These are phyloP conservation scores for Thereva unica DNA, from an alignment of 2,888 invertebrate genomes.

Conservation along the genomic window DNA sequence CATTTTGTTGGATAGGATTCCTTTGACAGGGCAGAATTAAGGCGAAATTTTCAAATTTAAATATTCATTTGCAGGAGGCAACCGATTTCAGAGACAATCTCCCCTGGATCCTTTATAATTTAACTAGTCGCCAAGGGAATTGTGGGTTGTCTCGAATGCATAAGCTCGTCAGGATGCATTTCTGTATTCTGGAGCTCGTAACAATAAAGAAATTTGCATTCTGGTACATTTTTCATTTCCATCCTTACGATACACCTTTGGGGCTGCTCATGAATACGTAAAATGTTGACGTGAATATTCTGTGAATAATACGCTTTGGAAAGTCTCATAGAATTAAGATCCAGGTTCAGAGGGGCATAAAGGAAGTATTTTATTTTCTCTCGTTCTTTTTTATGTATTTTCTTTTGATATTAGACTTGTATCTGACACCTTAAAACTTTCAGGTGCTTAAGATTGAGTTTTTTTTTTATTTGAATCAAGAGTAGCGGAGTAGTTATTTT, in stretches of 20 bases:
- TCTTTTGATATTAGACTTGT: too few relatives aligned
- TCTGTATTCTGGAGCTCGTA: conserved; percentile 23
- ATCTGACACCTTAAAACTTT: too few relatives aligned
- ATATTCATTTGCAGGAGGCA: conserved; percentile 26
- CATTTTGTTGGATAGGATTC: not conserved
- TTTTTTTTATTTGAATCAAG: too few relatives aligned
- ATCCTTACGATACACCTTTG: conserved; percentile 17
- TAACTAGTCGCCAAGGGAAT: conserved; percentile 29
- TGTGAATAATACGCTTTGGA: conserved; percentile 21
- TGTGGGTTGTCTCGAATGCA: conserved; percentile 34
- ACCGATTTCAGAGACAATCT: conserved; percentile 25
- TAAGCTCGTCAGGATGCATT: conserved; percentile 32
- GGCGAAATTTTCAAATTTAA: conserved; percentile 10
- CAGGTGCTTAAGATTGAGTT: too few relatives aligned
- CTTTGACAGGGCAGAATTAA: not conserved
- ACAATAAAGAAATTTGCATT: conserved; percentile 33
- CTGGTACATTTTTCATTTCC: conserved; percentile 29
- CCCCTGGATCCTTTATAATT: conserved; percentile 27
- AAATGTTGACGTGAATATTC: conserved; percentile 23
- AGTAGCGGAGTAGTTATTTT: too few relatives aligned
- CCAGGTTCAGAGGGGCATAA: not conserved
- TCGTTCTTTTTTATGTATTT: too few relatives aligned
- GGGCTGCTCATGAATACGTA: conserved; percentile 31
- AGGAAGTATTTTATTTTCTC: too few relatives aligned
- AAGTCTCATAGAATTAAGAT: conserved; percentile 9